Base-by-base conservation (phyloP, 2,113 vertebrate species). In the Engraulis encrasicolus region DNA sequence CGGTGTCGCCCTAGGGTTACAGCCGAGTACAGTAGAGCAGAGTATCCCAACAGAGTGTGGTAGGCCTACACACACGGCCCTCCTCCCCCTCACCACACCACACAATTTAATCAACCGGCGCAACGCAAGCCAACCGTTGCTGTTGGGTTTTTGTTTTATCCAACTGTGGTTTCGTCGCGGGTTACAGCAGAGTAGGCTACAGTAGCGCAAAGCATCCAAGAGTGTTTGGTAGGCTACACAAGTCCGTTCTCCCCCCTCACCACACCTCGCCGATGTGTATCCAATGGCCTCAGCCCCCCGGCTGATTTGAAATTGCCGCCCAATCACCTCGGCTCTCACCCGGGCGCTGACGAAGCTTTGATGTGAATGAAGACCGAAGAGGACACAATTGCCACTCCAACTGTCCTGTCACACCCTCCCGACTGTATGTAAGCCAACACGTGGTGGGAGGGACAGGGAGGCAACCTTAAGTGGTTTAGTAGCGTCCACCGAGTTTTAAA, bases 291-390 rank as follows among this genome's bases (percentile, higher is more conserved):
- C 40, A 58, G 58, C 38, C 58, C 49, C 18, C 40, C 38, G 81
- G 45, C 71, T 82, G 58, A 82, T 71, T 40, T 23, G 38, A 82
- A 58, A 71, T 17, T 82, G 81, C 37, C 81, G 81, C n/a, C 81
- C 81, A 82, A 82, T 82, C 54, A 48, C 11, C 45, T 50, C 20
- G 17, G 17, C 18, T 81, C 52, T 54, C 19, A 6, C 45, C 2
- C 14, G 0, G 27, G 17, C 15, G n/a, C n/a, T 80, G 49, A 80
- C 40, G 1, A n/a, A n/a, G 66, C 48, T 15, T n/a, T 49, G 78
- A 40, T 37, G 38, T 74, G 31, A n/a, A n/a, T n/a, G n/a, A n/a
- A n/a, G n/a, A n/a, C n/a, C n/a, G n/a, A 74, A 74, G 66, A 34
- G 66, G 66, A 36, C 34, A 74, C 66, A 74, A 74, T 74, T 74